Evolutionary conservation across 2,797 vertebrate genomes (phyloP).

Genomic region (Poeciliopsis turneri): DNA sequence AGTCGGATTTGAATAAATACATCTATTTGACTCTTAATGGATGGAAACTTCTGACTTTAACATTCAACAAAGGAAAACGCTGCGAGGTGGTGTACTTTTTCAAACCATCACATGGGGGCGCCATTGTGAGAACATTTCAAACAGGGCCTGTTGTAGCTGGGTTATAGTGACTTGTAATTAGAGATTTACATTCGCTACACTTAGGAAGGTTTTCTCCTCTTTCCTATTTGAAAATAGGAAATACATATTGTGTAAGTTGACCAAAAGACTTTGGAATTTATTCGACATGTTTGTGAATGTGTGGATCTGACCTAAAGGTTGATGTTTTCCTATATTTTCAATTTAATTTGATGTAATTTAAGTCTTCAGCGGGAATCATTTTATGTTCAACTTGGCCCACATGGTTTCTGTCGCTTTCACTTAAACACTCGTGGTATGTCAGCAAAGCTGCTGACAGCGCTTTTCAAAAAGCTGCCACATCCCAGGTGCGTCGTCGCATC

Average conservation of each 20-base stretch:
- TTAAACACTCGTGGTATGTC: constrained; percentile 2
- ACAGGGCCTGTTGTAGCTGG: neutral
- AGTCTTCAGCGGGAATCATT: neutral
- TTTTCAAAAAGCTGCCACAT: constrained; percentile 21
- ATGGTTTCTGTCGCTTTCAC: neutral
- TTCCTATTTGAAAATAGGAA: neutral
- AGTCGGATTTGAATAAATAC: neutral
- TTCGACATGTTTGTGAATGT: neutral
- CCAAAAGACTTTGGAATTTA: neutral
- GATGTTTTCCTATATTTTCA: neutral
- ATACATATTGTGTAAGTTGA: neutral
- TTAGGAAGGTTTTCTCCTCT: neutral
- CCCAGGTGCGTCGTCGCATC: neutral
- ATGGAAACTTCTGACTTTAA: neutral
- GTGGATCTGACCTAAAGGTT: neutral
- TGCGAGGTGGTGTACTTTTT: neutral
- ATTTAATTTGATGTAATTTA: no score
- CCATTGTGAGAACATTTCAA: neutral
- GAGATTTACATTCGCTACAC: neutral
- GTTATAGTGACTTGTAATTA: neutral
- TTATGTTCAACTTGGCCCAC: neutral
- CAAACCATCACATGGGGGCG: neutral
- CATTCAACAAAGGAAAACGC: neutral
- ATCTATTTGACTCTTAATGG: neutral
- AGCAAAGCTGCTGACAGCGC: neutral